phyloP scores from a whole-genome alignment of 37 sponge, comb jelly and placozoan genomes.

The Lycopodina hypogea region DNA sequence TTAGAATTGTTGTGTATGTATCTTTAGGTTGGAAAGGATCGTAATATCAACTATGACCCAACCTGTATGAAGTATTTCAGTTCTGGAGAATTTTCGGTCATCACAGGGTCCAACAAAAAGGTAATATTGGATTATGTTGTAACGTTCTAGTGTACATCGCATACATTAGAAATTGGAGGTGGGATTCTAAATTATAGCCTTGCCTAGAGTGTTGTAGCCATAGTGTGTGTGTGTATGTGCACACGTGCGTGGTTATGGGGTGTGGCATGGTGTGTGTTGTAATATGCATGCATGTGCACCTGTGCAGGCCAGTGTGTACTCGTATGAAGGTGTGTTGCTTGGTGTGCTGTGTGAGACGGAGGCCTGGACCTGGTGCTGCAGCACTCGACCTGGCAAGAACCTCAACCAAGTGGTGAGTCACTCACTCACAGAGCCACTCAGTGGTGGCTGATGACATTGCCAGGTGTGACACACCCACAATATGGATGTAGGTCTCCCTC shows the following conservation, averaged over 20 bases:
- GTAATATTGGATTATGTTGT: conserved; percentile 31
- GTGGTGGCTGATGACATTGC: too few species aligned
- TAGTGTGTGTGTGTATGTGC: background rate
- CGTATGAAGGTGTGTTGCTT: conserved; percentile 55
- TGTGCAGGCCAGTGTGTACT: conserved; percentile 48
- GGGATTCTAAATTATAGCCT: background rate
- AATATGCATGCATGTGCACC: background rate
- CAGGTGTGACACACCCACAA: too few species aligned
- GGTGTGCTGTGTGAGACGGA: conserved; percentile 30
- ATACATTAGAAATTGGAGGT: too few species aligned
- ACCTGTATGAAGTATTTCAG: conserved; percentile 74
- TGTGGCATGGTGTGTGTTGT: background rate
- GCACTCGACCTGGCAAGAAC: conserved; percentile 52
- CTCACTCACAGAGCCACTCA: background rate
- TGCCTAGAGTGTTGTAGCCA: too few species aligned
- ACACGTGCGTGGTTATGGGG: background rate
- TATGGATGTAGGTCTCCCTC: too few species aligned
- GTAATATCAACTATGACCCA: conserved; percentile 81
- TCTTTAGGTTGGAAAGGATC: conserved; percentile 85
- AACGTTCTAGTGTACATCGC: background rate
- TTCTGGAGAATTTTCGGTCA: conserved; percentile 80
- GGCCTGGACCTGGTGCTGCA: conserved; percentile 77
- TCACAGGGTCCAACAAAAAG: conserved; percentile 91
- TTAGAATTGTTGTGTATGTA: too few species aligned
- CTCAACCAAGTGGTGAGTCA: conserved; percentile 26